Percentiles rank a stretch among this genome's conserved stretches.
Conservation (phyloP, 2,888 invertebrate species). For the Caenorhabditis sp. region DNA sequence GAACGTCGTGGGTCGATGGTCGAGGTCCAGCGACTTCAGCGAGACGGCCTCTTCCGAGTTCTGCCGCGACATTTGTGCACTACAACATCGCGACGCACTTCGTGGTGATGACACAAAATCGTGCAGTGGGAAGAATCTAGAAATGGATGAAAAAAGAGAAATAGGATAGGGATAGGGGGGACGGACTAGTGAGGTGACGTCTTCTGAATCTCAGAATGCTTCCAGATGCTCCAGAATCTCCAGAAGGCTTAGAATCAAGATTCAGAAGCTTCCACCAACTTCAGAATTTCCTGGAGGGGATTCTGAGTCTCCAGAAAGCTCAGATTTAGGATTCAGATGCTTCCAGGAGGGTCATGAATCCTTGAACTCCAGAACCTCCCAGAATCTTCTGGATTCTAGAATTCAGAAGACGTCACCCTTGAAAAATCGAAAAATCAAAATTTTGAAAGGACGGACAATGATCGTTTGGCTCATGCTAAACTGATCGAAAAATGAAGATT, state of each 20-base stretch:
- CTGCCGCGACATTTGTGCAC: slow-evolving; percentile 65
- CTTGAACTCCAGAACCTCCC: neutral
- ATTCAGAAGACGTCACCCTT: too few relatives aligned
- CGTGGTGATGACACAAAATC: slow-evolving; percentile 67
- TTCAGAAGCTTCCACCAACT: too few relatives aligned
- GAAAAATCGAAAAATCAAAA: slow-evolving; percentile 1
- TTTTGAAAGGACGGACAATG: too few relatives aligned
- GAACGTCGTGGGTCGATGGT: slow-evolving; percentile 48
- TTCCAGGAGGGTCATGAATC: too few relatives aligned
- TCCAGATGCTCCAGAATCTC: neutral
- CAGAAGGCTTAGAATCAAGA: too few relatives aligned
- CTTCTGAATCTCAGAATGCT: neutral
- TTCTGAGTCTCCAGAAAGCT: neutral
- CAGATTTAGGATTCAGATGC: too few relatives aligned
- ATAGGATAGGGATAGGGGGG: neutral
- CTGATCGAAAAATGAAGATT: too few relatives aligned
- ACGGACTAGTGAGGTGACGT: neutral
- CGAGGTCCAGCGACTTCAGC: slow-evolving; percentile 36
- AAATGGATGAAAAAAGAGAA: neutral
- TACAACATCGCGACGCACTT: slow-evolving; percentile 65
- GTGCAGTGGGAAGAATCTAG: slow-evolving; percentile 68
- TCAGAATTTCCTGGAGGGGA: too few relatives aligned
- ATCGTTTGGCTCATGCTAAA: too few relatives aligned
- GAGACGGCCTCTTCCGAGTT: slow-evolving; percentile 62
- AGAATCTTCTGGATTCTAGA: neutral